Evolutionary conservation across 2,797 vertebrate species (phyloP), one percentile per base, ranked within the genome.

Genomic region (Molossus alvarezi): DNA sequence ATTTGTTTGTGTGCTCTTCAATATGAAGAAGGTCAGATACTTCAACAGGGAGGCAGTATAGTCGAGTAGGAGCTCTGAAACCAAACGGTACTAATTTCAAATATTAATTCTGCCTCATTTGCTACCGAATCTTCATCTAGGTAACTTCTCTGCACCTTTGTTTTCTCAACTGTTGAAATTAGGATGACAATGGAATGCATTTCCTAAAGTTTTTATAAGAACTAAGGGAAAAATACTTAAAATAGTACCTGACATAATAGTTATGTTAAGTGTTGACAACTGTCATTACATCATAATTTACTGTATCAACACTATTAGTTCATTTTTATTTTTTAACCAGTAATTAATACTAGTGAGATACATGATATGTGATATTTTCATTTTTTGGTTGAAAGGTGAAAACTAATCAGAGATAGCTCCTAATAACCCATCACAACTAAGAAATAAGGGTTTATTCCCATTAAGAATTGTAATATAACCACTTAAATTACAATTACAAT

Each of bases 401-500:
- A 95, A 87, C 48, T 77, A 94, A 53, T 71, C 55, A 65, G 62
- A 80, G 20, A 55, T 13, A 81, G 12, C 20, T 60, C 23, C 58
- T 76, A 45, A 90, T 65, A 85, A 83, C 57, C 15, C n/a, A 76
- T 48, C 60, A 11, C 7, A 90, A 27, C n/a, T 87, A 60, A 73
- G 67, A 84, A 80, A 21, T 55, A 92, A 76, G 48, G 10, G 9
- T 17, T 20, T 87, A 48, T 71, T 93, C 77, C n/a, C 4, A 67
- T 55, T 79, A 86, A 86, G 5, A 72, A 77, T 51, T 75, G 5
- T 41, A 84, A 77, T 51, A 13, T 80, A 62, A 75, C 21, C 51
- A 75, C 57, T 91, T 81, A 92, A 82, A 51, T 79, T 96, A n/a
- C 7, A 84, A n/a, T 92, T 82, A 90, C 76, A 33, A 69, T 94